Percentiles rank a stretch among this genome's conserved stretches.
phyloP scores from a whole-genome alignment of 2,888 invertebrate species.

The Biston betularia region DNA sequence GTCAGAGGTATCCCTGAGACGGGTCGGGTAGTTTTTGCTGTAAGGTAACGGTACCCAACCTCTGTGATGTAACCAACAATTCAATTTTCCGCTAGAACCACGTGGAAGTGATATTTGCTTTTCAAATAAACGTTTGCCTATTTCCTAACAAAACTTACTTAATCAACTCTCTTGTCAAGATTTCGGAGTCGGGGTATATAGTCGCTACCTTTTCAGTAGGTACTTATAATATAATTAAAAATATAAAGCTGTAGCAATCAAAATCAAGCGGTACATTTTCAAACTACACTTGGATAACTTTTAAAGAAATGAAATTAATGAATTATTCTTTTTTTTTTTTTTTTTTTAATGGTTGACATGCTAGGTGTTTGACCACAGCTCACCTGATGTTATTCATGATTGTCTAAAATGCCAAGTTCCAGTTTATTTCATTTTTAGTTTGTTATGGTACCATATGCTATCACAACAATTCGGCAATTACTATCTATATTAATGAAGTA shows the following conservation, averaged over 20 bases:
- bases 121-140: conserved; percentile 37
- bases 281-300: too few relatives aligned
- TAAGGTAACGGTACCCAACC: conserved; percentile 57
- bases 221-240: too few relatives aligned
- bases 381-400: too few relatives aligned
- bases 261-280: too few relatives aligned
- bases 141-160: conserved; percentile 36
- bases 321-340: too few relatives aligned
- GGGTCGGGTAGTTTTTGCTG: conserved; percentile 44
- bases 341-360: too few relatives aligned
- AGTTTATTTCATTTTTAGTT: too few relatives aligned
- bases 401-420: too few relatives aligned
- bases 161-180: conserved; percentile 29
- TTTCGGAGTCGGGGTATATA: background rate
- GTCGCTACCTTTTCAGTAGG: too few relatives aligned
- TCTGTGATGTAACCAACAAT: conserved; percentile 61
- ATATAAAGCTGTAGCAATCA: too few relatives aligned
- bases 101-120: conserved; percentile 45
- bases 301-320: too few relatives aligned
- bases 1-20: conserved; percentile 50
- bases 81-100: conserved; percentile 66
- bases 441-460: background rate
- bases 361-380: too few relatives aligned
- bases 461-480: background rate
- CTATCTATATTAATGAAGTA: conserved; percentile 8